Percentiles rank a stretch among this genome's conserved stretches.
phyloP scores from a whole-genome alignment of 2,888 invertebrate genomes.

The Monopis laevigella region DNA sequence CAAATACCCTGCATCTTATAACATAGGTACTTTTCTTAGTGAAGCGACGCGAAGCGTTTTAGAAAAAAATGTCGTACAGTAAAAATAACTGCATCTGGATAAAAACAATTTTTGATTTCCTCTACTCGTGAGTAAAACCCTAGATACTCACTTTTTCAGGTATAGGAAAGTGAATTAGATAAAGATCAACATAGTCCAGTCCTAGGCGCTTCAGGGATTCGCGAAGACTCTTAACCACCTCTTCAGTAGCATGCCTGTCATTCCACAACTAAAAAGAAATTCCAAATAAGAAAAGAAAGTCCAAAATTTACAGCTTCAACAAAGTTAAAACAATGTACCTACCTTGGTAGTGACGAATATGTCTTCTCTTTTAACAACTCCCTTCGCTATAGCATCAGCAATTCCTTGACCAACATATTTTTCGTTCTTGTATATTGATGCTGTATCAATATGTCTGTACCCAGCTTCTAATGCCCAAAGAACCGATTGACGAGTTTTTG shows the following conservation, averaged over 20 bases:
- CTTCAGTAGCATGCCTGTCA: constrained; percentile 36
- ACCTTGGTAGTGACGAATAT: constrained; percentile 44
- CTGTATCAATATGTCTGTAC: constrained; percentile 60
- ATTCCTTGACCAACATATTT: constrained; percentile 42
- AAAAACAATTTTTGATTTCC: too few species aligned
- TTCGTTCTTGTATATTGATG: constrained; percentile 50
- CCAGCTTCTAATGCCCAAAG: constrained; percentile 49
- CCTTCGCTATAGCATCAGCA: constrained; percentile 34
- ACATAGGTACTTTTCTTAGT: too few species aligned
- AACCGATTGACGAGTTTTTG: constrained; percentile 34
- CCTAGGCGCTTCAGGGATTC: constrained; percentile 38
- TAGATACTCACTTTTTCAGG: constrained; percentile 36
- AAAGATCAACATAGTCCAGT: constrained; percentile 46
- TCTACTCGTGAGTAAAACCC: too few species aligned
- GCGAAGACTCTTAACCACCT: constrained; percentile 41
- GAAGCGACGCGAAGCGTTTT: too few species aligned
- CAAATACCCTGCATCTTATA: too few species aligned
- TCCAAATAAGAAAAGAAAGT: not conserved
- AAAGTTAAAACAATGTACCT: constrained; percentile 12
- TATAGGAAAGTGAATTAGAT: constrained; percentile 44
- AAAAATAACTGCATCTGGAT: too few species aligned
- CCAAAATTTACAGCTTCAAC: not conserved
- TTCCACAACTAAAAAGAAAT: constrained; percentile 39
- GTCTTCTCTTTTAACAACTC: constrained; percentile 36
- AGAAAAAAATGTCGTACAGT: too few species aligned